A percentile compares a stretch with the other conserved stretches of the same genome.
These are phyloP conservation scores for Lobophora halterata DNA, from an alignment of 2,888 invertebrate species.

Conservation along the genomic window DNA sequence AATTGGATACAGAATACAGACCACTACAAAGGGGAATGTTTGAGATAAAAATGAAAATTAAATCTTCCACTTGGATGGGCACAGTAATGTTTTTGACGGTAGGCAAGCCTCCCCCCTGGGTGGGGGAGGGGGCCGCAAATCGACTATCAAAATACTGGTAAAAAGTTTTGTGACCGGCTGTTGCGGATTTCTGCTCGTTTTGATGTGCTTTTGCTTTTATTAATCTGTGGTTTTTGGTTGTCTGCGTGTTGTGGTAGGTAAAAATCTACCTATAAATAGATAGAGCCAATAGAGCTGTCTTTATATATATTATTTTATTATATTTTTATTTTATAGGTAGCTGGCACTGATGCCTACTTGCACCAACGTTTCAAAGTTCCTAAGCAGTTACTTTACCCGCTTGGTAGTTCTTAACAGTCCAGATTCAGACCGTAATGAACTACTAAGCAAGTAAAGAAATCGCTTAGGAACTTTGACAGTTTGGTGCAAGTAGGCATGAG, in stretches of 20 bases:
- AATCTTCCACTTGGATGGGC: conserved; percentile 80
- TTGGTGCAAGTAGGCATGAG: too few relatives aligned
- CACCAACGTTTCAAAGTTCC: too few relatives aligned
- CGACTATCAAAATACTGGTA: conserved; percentile 78
- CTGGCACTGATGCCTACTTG: too few relatives aligned
- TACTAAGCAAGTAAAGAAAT: too few relatives aligned
- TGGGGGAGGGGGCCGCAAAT: conserved; percentile 63
- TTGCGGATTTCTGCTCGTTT: conserved; percentile 52
- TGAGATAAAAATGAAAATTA: conserved; percentile 82
- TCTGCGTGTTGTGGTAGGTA: conserved; percentile 7
- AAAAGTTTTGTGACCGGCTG: conserved; percentile 67
- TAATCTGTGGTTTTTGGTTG: conserved; percentile 27
- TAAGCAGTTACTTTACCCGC: too few relatives aligned
- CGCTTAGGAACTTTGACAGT: too few relatives aligned
- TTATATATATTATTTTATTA: too few relatives aligned
- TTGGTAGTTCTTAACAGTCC: too few relatives aligned
- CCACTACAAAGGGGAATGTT: conserved; percentile 81
- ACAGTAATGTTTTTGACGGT: conserved; percentile 81
- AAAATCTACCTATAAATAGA: too few relatives aligned
- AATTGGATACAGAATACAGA: conserved; percentile 79
- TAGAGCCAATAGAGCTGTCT: too few relatives aligned
- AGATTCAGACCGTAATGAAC: too few relatives aligned
- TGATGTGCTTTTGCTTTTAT: conserved; percentile 49
- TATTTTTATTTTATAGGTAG: too few relatives aligned
- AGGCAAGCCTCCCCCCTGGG: conserved; percentile 43